A percentile compares a stretch with the other conserved stretches of the same genome.
phyloP scores from a whole-genome alignment of 2,113 vertebrate species.

The Pygoscelis adeliae region DNA sequence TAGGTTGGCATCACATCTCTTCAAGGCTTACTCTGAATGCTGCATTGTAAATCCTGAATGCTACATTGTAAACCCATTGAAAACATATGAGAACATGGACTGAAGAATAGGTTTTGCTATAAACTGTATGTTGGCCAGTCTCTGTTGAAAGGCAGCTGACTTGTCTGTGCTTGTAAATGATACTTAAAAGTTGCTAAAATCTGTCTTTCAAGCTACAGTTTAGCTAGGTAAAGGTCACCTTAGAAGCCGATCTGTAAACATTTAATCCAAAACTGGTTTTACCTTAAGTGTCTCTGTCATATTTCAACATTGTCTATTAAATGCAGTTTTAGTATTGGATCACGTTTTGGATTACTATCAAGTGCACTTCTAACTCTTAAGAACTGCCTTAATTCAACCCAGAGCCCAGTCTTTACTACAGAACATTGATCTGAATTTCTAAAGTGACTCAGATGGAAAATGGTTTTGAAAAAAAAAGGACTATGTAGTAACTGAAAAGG shows the following conservation, averaged over 20 bases:
- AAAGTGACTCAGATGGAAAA: not conserved
- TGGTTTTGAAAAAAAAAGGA: not conserved
- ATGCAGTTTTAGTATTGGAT: not conserved
- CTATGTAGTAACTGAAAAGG: not conserved
- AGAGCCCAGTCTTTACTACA: not conserved
- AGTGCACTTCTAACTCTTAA: not conserved
- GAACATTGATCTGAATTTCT: slow-evolving; percentile 5
- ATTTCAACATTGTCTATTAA: not conserved
- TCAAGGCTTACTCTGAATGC: not conserved
- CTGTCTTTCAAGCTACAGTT: not conserved
- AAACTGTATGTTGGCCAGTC: not conserved
- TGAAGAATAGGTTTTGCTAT: not conserved
- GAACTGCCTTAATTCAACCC: not conserved
- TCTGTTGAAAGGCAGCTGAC: not conserved
- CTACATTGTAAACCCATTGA: not conserved
- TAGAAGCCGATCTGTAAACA: not conserved
- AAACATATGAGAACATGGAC: not conserved
- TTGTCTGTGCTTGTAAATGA: not conserved
- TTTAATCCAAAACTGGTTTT: not conserved
- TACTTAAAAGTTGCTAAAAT: not conserved
- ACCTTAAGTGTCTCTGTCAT: not conserved
- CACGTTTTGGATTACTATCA: not conserved
- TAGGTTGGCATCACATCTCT: not conserved
- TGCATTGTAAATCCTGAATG: not conserved
- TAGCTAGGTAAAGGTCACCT: not conserved